Evolutionary conservation across 2,797 vertebrate genomes (phyloP), one percentile per base, ranked within the genome.

Genomic region (Diplodus sargus): DNA sequence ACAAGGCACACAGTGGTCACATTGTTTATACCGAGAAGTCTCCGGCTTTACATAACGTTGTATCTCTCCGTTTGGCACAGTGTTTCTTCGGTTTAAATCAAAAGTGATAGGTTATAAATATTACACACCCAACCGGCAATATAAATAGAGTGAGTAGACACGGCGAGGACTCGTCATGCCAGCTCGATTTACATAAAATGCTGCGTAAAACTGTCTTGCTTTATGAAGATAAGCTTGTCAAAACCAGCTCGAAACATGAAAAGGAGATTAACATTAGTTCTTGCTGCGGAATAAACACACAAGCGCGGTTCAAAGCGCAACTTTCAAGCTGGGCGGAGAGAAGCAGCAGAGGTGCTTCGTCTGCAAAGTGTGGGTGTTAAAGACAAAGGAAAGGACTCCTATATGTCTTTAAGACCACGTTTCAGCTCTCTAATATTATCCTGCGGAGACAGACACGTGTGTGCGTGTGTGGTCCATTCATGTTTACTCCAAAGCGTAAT

Each of bases 371-470:
- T 65, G 66, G 60, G 45, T 64, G 74, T 60, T 52, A 54, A 76
- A 76, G 20, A 56, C 43, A 76, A 82, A 61, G 54, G 42, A 61
- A 81, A 69, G 20, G 10, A 70, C 61, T 78, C 67, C 65, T 70
- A 10, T 20, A 25, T 30, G 76, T 69, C 66, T 84, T 42, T 22
- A 16, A 12, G 47, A 79, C 71, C 34, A 74, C 60, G 77, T 17
- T 42, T 45, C 52, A 18, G 71, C 81, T 81, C 80, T 91, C 70
- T 91, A 78, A 95, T 92, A 85, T 84, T 82, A 92, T 91, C 43
- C 72, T 71, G 45, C 20, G 47, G 52, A 64, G 15, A 63, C 39
- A 64, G 15, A 63, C 39, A 25, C 48, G 18, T 63, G 60, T 48
- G 49, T 60, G 53, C 61, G 67, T 62, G 68, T 78, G 66, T 56